These are phyloP conservation scores for Alviniconcha strummeri DNA, from an alignment of 2,888 invertebrate species.

Conservation along the genomic window DNA sequence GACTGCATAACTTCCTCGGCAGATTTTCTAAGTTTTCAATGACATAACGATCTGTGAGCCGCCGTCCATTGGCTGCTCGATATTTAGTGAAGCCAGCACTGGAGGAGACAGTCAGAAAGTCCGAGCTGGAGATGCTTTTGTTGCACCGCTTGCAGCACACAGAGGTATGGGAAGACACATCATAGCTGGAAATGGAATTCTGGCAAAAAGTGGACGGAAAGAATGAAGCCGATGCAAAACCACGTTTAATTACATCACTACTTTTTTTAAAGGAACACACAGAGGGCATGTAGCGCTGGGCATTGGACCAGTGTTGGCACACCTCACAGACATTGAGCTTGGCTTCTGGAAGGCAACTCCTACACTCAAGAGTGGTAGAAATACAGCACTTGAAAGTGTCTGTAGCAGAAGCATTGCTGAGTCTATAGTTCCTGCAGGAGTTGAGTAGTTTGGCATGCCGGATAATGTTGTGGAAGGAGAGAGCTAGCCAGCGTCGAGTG, in stretches of 20 bases:
- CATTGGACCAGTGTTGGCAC: constrained; percentile 42
- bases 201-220: constrained; percentile 48
- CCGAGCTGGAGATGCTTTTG: constrained; percentile 36
- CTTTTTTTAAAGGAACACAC: constrained; percentile 27
- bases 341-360: constrained; percentile 21
- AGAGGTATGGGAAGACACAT: constrained; percentile 55
- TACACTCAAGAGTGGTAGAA: constrained; percentile 41
- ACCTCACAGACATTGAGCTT: constrained; percentile 52
- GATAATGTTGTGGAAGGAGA: constrained; percentile 31
- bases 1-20: constrained; percentile 50
- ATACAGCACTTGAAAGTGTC: constrained; percentile 50
- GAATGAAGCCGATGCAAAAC: not conserved
- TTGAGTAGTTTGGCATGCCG: constrained; percentile 33
- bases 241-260: not conserved
- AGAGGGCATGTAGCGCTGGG: not conserved
- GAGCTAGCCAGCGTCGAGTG: constrained; percentile 20
- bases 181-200: constrained; percentile 55
- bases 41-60: constrained; percentile 55
- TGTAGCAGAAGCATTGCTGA: constrained; percentile 4
- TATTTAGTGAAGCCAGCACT: not conserved
- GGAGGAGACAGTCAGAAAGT: constrained; percentile 36
- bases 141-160: constrained; percentile 53
- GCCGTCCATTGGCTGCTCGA: constrained; percentile 22
- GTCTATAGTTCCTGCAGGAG: constrained; percentile 24
- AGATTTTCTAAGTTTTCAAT: constrained; percentile 46